Conservation (phyloP, 2,113 vertebrate species). For the Chaetura pelagica region DNA sequence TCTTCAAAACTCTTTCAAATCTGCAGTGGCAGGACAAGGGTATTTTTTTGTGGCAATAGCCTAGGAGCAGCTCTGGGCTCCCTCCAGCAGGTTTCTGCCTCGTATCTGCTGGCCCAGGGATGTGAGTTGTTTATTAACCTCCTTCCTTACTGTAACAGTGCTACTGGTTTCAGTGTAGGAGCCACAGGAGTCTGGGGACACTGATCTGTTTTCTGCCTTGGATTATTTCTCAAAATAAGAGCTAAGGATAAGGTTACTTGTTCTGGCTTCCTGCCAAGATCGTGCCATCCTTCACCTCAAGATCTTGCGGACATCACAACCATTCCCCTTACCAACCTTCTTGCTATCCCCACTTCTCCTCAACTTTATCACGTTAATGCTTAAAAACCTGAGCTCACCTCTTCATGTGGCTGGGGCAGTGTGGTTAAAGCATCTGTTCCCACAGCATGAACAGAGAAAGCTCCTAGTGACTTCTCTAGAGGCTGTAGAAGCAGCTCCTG, state of each 20-base stretch:
- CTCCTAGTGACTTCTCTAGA: background rate
- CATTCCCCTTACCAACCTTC: background rate
- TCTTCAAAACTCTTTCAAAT: background rate
- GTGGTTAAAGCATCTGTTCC: background rate
- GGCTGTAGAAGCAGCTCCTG: background rate
- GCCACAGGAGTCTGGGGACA: background rate
- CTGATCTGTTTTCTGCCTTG: background rate
- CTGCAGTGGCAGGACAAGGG: background rate
- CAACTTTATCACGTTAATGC: background rate
- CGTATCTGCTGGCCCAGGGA: background rate
- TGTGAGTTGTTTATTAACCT: background rate
- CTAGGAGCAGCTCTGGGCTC: constrained; percentile 21
- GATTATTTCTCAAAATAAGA: background rate
- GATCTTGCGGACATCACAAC: background rate
- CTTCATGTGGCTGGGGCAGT: accelerated
- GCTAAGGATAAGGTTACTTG: background rate
- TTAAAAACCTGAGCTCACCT: background rate
- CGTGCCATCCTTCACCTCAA: background rate
- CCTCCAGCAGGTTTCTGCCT: background rate
- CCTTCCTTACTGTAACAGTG: background rate
- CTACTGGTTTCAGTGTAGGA: background rate
- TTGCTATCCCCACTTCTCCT: background rate
- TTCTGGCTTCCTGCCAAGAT: background rate
- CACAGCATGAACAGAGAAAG: background rate
- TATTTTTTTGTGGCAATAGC: background rate